Base-by-base conservation (phyloP, 2,797 vertebrate species). In the Phylloscopus collybita region DNA sequence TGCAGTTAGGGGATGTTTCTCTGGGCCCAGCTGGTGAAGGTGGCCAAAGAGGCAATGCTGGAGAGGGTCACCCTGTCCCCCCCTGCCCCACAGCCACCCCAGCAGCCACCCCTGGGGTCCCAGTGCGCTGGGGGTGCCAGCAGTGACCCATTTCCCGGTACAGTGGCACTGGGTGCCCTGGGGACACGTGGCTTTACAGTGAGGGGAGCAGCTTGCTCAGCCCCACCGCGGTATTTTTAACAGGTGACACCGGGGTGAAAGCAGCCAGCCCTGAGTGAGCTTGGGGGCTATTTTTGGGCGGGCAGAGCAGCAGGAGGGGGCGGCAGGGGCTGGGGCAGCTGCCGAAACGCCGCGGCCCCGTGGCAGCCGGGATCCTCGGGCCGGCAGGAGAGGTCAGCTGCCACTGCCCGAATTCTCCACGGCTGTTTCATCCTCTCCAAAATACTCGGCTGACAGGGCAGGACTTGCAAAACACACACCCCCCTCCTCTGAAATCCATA, bases 381-480 rank as follows among this genome's bases (percentile, higher is more conserved):
- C 92, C 32, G 13, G 65, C 36, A 6, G 51, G 82, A 90, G 95
- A 95, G 94, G 95, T 96, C 98, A 96, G 97, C 96, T 97, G 97
- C 94, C 93, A 47, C 96, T 90, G 90, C 47, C 85, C 85, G 75
- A 97, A 98, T 98, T 98, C 97, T 97, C 98, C 11, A 29, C 72
- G 93, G 92, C 95, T 98, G 96, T 97, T 98, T 98, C 98, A 98
- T 97, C 97, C 92, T 96, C 97, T 98, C 97, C 74, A 97, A 98
- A 98, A 98, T 98, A 97, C 96, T 93, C 94, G 57, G 75, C 97
- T 98, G 96, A 97, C 97, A 90, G 94, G 96, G 97, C 97, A 95
- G 89, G 80, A 72, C 91, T 95, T 91, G 92, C 95, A 93, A 89
- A 97, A 94, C 96, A 97, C 97, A 88, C 94, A 29, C 90, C 86